Conservation (phyloP, 1,140 invertebrate genomes). For the Notospermus geniculatus region DNA sequence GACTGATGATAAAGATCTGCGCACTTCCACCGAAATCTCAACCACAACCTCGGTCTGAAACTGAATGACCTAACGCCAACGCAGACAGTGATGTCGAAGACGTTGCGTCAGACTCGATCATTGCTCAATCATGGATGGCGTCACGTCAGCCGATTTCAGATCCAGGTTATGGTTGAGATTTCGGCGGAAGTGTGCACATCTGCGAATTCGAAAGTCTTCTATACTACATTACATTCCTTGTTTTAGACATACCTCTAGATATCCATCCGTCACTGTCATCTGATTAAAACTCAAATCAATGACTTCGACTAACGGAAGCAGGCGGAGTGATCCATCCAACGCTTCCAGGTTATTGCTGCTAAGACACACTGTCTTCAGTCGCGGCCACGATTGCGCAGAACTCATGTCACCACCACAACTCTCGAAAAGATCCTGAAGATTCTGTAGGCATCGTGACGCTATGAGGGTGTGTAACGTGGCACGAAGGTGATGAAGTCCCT, state of each 20-base stretch:
- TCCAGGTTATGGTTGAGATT: too few species aligned
- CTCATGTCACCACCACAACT: conserved; percentile 35
- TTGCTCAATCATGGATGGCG: too few species aligned
- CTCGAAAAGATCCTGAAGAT: conserved; percentile 36
- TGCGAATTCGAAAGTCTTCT: too few species aligned
- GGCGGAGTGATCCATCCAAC: conserved; percentile 34
- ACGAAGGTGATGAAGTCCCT: conserved; percentile 30
- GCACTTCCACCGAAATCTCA: too few species aligned
- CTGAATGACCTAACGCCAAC: background rate
- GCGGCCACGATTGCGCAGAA: conserved; percentile 31
- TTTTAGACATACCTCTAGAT: conserved; percentile 28
- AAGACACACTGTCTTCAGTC: conserved; percentile 25
- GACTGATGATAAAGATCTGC: background rate
- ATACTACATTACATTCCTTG: too few species aligned
- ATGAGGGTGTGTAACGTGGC: conserved; percentile 24
- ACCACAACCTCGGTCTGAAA: too few species aligned
- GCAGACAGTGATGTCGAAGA: background rate
- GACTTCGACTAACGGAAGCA: conserved; percentile 27
- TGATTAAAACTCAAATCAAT: conserved; percentile 36
- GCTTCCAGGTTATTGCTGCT: conserved; percentile 26
- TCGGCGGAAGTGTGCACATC: too few species aligned
- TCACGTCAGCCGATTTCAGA: too few species aligned
- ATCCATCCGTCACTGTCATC: conserved; percentile 26
- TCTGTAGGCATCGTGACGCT: conserved; percentile 25
- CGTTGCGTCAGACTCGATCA: too few species aligned